Evolutionary conservation across 2,888 invertebrate species (phyloP).

Genomic region (Campoplex nolae): DNA sequence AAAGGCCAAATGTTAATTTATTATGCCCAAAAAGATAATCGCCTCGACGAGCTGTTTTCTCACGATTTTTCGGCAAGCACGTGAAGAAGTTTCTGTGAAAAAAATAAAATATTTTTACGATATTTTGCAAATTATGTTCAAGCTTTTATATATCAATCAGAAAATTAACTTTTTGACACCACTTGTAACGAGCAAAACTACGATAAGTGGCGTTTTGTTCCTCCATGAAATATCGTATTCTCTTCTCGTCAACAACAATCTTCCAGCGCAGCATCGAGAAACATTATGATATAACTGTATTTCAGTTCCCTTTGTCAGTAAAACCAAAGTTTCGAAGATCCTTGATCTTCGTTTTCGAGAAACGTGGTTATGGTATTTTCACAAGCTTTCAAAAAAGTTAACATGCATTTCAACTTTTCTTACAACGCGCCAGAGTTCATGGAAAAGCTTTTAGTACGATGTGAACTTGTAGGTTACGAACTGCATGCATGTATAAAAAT

Average conservation of each 20-base stretch:
- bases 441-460: not conserved
- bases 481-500: not conserved
- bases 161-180: not conserved
- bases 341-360: not conserved
- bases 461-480: not conserved
- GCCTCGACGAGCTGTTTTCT: not conserved
- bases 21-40: too few relatives aligned
- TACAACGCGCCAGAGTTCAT: not conserved
- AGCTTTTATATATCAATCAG: not conserved
- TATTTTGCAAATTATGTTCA: not conserved
- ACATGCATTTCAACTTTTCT: too few relatives aligned
- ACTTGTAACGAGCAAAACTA: not conserved
- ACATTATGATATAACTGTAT: not conserved
- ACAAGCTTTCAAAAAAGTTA: not conserved
- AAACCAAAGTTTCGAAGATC: not conserved
- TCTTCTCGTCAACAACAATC: not conserved
- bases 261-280: not conserved
- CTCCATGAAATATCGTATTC: not conserved
- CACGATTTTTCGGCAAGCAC: too few relatives aligned
- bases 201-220: not conserved
- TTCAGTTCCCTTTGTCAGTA: not conserved
- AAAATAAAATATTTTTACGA: not conserved
- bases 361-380: not conserved
- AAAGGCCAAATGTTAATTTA: too few relatives aligned
- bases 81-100: too few relatives aligned